Conservation (phyloP, 1,140 invertebrate species). For the Drosophila chauvacae region DNA sequence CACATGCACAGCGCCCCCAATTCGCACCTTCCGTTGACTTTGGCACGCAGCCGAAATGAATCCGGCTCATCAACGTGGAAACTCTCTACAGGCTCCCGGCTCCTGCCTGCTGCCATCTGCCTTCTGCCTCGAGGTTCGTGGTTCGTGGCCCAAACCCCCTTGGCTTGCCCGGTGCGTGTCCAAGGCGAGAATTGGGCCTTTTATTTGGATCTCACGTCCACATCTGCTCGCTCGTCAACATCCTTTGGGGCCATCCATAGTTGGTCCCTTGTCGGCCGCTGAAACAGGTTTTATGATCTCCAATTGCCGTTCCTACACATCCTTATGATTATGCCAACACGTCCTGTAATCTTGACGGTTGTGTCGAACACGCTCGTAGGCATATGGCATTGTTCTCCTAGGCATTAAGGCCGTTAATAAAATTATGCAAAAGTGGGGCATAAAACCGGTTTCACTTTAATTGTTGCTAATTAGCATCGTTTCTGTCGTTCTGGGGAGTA, state of each 20-base stretch:
- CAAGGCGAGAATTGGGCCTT: conserved; percentile 38
- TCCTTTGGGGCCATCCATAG: conserved; percentile 12
- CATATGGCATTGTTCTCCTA: not conserved
- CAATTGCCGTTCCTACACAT: conserved; percentile 22
- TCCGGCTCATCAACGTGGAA: conserved; percentile 60
- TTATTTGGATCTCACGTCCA: conserved; percentile 39
- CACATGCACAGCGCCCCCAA: conserved; percentile 12
- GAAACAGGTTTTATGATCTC: conserved; percentile 38
- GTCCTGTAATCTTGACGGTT: conserved; percentile 22
- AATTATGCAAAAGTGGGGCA: conserved; percentile 29
- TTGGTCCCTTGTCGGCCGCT: not conserved
- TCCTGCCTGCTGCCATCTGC: not conserved
- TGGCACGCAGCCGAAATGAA: conserved; percentile 62
- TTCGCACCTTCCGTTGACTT: conserved; percentile 48
- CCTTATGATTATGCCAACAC: conserved; percentile 34
- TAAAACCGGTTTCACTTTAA: conserved; percentile 9
- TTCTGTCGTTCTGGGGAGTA: not conserved
- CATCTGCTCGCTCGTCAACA: conserved; percentile 26
- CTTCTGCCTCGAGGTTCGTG: conserved; percentile 24
- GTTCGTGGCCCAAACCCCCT: not conserved
- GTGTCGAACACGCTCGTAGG: not conserved
- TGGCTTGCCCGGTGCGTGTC: conserved; percentile 34
- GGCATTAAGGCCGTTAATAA: not conserved
- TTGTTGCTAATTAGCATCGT: not conserved
- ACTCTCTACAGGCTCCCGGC: conserved; percentile 46